A percentile compares a stretch with the other conserved stretches of the same genome.
phyloP scores from a whole-genome alignment of 2,797 vertebrate genomes.

The Clarias fuscus region DNA sequence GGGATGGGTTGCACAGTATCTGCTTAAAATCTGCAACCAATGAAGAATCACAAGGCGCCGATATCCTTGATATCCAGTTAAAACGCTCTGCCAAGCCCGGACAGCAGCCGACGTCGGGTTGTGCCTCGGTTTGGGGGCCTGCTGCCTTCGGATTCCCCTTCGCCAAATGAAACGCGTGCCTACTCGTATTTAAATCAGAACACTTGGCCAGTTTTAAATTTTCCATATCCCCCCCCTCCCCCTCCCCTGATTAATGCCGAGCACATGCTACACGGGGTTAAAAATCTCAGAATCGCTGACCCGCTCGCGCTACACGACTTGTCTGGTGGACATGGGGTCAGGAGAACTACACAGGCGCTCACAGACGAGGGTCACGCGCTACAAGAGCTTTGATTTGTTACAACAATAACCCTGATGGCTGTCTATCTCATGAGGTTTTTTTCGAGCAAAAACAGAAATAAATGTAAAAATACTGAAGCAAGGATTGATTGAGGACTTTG shows the following conservation, averaged over 20 bases:
- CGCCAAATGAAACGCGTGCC: constrained; percentile 1
- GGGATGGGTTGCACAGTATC: neutral
- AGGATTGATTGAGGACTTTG: neutral
- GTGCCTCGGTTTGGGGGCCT: neutral
- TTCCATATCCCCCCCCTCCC: neutral
- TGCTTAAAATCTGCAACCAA: neutral
- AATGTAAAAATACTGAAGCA: neutral
- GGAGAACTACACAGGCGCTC: neutral
- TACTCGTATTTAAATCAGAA: neutral
- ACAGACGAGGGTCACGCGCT: neutral
- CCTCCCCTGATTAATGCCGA: neutral
- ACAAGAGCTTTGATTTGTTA: neutral
- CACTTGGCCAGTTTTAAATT: neutral
- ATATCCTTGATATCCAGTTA: neutral
- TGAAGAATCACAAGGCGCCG: neutral
- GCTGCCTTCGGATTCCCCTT: neutral
- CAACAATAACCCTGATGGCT: neutral
- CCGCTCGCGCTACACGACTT: neutral
- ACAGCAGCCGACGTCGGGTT: neutral
- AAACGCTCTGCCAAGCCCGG: neutral
- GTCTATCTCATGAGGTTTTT: neutral
- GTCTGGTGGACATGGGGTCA: neutral
- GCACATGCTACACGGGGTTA: neutral
- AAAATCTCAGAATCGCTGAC: constrained; percentile 1
- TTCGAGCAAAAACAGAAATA: neutral